Base-by-base conservation (phyloP, 2,888 invertebrate genomes). In the Tuberolachnus salignus region DNA sequence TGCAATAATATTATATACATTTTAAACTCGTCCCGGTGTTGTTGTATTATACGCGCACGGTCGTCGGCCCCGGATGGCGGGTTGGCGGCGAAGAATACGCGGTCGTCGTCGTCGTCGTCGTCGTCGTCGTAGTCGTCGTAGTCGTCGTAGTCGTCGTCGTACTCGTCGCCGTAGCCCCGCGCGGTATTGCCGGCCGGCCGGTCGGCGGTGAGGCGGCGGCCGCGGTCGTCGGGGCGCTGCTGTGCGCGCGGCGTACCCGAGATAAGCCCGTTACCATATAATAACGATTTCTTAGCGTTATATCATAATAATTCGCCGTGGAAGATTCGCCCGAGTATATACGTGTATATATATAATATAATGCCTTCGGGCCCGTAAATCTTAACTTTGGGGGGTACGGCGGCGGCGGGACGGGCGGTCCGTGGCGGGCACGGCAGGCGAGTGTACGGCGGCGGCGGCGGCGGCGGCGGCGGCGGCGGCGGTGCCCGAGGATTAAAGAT, bases 231-330 rank as follows among this genome's bases (percentile, higher is more conserved):
- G 69, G 51, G 78, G 46, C 57, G 69, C 51, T 73, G 46, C 71
- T 73, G 73, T 73, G 81, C 57, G 72, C 80, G 80, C 64, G 80
- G 72, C 80, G 80, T 69, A 80, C 80, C 81, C 70, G 81, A 82
- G 83, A 83, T 82, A 83, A 83, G 83, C 83, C 82, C 82, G 82
- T 82, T 83, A 82, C 83, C 83, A 83, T 84, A 84, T 83, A 83
- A 83, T 83, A 84, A 84, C 84, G 83, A 84, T 84, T 84, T 83
- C 84, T 83, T 83, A 84, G 83, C 83, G 83, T 83, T 83, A 83
- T 83, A 83, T 83, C 83, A 83, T 83, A 83, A 83, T 83, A 83
- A 83, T 83, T 83, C 83, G 83, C 82, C 75, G 75, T n/a, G 75
- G 63, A 69, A 59, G 75, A 75, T 67, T 78, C 34, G 34, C 34